phyloP scores from a whole-genome alignment of 2,113 vertebrate genomes.

The Melanerpes aurifrons region DNA sequence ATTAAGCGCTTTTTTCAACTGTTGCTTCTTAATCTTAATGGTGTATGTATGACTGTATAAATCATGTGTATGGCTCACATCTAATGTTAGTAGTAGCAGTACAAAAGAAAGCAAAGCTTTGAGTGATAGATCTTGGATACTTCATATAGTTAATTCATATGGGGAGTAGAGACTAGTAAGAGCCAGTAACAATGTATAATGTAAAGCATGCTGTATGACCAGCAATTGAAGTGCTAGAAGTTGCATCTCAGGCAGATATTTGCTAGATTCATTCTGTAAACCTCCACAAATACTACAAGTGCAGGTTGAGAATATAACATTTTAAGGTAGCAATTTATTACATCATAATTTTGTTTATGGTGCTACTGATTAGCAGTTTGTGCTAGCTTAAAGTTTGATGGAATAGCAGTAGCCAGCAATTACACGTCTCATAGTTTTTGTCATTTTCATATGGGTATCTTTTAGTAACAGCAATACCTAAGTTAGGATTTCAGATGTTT shows the following conservation, averaged over 20 bases:
- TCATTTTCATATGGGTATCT: not conserved
- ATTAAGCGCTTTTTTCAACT: conserved; percentile 25
- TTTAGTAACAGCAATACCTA: conserved; percentile 14
- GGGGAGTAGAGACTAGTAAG: not conserved
- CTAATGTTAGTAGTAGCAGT: not conserved
- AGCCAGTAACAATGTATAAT: not conserved
- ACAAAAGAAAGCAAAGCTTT: not conserved
- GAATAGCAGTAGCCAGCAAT: not conserved
- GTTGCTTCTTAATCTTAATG: conserved; percentile 6
- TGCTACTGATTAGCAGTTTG: not conserved
- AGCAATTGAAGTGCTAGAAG: conserved; percentile 9
- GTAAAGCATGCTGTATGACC: not conserved
- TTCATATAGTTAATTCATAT: not conserved
- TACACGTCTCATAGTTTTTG: not conserved
- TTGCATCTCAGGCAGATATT: not conserved
- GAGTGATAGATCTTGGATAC: not conserved
- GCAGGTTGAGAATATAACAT: not conserved
- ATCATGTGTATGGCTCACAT: not conserved
- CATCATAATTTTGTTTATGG: conserved; percentile 10
- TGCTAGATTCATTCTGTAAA: conserved; percentile 8
- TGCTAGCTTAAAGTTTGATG: not conserved
- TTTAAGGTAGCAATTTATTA: conserved; percentile 17
- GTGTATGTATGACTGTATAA: not conserved
- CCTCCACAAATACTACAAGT: not conserved
- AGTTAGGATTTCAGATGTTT: conserved; percentile 41